Evolutionary conservation across 2,888 invertebrate genomes (phyloP).

Genomic region (Mantis religiosa): DNA sequence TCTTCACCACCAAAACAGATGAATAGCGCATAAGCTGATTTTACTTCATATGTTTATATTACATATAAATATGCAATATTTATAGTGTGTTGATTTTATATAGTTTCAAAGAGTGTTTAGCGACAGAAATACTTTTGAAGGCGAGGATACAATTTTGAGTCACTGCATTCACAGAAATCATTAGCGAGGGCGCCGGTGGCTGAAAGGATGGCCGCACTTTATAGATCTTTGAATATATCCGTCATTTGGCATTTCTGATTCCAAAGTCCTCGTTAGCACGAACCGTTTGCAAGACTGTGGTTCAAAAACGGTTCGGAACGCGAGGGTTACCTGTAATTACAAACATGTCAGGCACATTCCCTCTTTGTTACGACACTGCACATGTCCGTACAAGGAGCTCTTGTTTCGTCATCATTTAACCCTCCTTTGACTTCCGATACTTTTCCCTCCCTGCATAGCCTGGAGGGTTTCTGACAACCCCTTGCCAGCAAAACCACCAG

Average conservation of each 20-base stretch:
- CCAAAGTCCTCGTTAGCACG: no score
- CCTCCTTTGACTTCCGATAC: neutral
- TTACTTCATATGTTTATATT: no score
- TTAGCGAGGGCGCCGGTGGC: neutral
- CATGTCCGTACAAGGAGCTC: neutral
- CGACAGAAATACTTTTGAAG: neutral
- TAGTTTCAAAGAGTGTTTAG: no score
- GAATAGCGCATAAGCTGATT: no score
- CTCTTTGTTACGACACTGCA: neutral
- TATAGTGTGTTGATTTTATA: no score
- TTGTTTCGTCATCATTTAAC: conserved; percentile 10
- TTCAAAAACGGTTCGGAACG: neutral
- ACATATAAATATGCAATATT: no score
- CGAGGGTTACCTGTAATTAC: neutral
- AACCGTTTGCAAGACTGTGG: neutral
- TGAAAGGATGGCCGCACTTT: neutral
- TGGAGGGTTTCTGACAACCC: neutral
- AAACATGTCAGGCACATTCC: neutral
- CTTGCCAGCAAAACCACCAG: neutral
- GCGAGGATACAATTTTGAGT: neutral
- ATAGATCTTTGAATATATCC: neutral
- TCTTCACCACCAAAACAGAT: no score
- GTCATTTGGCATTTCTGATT: neutral
- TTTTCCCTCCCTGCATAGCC: neutral
- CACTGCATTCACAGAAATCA: neutral